Evolutionary conservation across 2,888 invertebrate genomes (phyloP).

Genomic region (Cheilosia impressa): DNA sequence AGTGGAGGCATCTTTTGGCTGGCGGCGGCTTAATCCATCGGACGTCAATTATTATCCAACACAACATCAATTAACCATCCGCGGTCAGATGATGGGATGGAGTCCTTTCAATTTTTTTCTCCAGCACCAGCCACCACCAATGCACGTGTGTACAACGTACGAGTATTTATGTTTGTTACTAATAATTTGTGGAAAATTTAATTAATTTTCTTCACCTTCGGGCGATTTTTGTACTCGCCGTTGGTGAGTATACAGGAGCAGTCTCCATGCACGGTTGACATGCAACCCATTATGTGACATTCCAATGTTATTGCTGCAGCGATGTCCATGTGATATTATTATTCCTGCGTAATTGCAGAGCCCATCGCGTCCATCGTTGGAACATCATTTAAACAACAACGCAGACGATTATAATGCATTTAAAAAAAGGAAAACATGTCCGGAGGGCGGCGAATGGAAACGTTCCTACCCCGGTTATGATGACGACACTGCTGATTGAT

Average conservation of each 20-base stretch:
- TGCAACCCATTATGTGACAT: slow-evolving; percentile 62
- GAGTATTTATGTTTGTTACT: slow-evolving; percentile 1
- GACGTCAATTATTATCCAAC: slow-evolving; percentile 66
- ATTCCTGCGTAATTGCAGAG: slow-evolving; percentile 67
- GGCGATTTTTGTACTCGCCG: slow-evolving; percentile 40
- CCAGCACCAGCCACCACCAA: neutral
- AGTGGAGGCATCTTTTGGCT: slow-evolving; percentile 32
- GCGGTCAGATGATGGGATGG: slow-evolving; percentile 18
- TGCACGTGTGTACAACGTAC: neutral
- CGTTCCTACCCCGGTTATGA: slow-evolving; percentile 46
- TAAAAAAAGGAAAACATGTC: neutral
- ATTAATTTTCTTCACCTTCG: slow-evolving; percentile 71
- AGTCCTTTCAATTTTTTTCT: slow-evolving; percentile 5
- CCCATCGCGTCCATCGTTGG: slow-evolving; percentile 52
- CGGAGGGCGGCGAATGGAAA: slow-evolving; percentile 10
- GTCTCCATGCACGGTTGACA: slow-evolving; percentile 17
- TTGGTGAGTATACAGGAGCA: slow-evolving; percentile 1
- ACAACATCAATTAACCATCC: slow-evolving; percentile 63
- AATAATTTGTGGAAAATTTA: slow-evolving; percentile 64
- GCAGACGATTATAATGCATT: neutral
- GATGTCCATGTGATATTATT: slow-evolving; percentile 48
- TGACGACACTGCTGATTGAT: slow-evolving; percentile 54
- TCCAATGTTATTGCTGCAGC: slow-evolving; percentile 62
- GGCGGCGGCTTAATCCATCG: slow-evolving; percentile 53
- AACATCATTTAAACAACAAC: slow-evolving; percentile 60